phyloP scores from a whole-genome alignment of 2,113 vertebrate genomes.

The Petrocephalus zakoni region DNA sequence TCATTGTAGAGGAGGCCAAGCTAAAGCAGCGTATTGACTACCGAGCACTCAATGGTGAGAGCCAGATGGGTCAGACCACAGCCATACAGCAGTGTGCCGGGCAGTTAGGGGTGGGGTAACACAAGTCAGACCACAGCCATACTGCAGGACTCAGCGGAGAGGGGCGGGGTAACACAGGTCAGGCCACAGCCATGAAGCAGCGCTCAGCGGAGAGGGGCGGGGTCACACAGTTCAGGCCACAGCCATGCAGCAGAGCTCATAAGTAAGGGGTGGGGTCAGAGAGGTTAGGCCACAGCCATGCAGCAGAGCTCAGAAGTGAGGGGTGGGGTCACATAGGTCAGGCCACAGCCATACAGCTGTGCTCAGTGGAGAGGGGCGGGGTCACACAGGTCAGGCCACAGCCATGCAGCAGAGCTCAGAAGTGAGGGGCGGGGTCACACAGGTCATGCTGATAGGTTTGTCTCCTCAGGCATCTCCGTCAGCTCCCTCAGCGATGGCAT shows the following conservation, averaged over 20 bases:
- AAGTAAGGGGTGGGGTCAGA: slow-evolving; percentile 52
- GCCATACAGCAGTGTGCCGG: slow-evolving; percentile 44
- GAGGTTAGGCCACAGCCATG: neutral
- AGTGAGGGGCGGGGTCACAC: slow-evolving; percentile 52
- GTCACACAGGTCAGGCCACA: neutral
- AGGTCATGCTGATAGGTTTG: neutral
- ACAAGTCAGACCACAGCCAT: neutral
- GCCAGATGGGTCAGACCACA: neutral
- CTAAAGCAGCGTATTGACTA: slow-evolving; percentile 90
- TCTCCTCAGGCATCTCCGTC: slow-evolving; percentile 78
- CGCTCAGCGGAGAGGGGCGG: slow-evolving; percentile 67
- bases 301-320: slow-evolving; percentile 67
- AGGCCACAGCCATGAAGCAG: neutral
- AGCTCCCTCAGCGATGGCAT: slow-evolving; percentile 86
- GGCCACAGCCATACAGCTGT: neutral
- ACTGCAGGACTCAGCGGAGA: slow-evolving; percentile 65
- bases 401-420: slow-evolving; percentile 49
- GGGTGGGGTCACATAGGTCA: neutral
- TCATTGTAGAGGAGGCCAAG: slow-evolving; percentile 83
- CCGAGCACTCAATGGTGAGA: slow-evolving; percentile 71
- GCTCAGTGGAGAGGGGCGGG: slow-evolving; percentile 67
- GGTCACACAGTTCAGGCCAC: neutral
- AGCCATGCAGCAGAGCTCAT: slow-evolving; percentile 50
- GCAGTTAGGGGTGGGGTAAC: slow-evolving; percentile 55
- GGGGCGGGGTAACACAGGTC: neutral